phyloP scores from a whole-genome alignment of 2,888 invertebrate genomes.

The Aelia acuminata region DNA sequence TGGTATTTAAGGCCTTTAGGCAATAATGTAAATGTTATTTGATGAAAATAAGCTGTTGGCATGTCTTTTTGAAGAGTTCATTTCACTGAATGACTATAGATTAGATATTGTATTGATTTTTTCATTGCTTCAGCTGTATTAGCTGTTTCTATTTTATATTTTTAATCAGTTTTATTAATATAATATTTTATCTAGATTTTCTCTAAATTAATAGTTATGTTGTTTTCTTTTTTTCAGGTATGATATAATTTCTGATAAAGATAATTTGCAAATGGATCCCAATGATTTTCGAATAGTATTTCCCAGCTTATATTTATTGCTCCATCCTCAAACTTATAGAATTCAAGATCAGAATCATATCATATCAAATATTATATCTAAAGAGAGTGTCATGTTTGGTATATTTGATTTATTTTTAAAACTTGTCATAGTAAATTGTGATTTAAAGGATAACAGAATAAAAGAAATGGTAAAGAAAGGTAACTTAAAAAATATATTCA shows the following conservation, averaged over 20 bases:
- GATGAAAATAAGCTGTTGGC: too few species aligned
- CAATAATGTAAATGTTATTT: too few species aligned
- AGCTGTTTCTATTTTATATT: too few species aligned
- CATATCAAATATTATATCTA: not conserved
- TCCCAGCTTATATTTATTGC: not conserved
- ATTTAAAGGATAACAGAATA: not conserved
- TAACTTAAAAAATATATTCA: not conserved
- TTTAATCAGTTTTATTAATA: too few species aligned
- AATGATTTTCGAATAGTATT: not conserved
- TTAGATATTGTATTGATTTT: not conserved
- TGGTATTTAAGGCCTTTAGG: too few species aligned
- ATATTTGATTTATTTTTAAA: constrained; percentile 3
- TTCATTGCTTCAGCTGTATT: too few species aligned
- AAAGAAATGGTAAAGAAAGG: not conserved
- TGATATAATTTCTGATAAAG: not conserved
- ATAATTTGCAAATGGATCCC: not conserved
- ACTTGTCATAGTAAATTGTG: not conserved
- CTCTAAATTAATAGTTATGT: not conserved
- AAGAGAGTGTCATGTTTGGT: constrained; percentile 9
- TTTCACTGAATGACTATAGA: not conserved
- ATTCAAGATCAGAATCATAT: not conserved
- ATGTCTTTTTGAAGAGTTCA: too few species aligned
- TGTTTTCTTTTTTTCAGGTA: constrained; percentile 12
- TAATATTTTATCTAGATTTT: not conserved
- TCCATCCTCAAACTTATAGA: not conserved